phyloP scores from a whole-genome alignment of 2,888 invertebrate species.

The Mesorhabditis spiculigera region DNA sequence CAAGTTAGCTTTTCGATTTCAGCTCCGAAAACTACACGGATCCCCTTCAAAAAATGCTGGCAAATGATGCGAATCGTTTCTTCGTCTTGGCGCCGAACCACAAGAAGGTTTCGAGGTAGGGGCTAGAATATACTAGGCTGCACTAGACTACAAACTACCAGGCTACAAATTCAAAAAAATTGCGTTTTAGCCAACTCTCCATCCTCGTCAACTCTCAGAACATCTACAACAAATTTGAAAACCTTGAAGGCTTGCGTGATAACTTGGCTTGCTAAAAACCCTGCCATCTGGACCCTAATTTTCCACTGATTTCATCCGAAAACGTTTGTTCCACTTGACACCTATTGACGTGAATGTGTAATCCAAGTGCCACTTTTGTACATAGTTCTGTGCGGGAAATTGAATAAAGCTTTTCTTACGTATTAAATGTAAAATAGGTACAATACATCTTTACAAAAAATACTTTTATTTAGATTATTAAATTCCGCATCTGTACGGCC shows the following conservation, averaged over 20 bases:
- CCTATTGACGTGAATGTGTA: no score
- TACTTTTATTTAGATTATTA: background rate
- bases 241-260: background rate
- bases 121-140: no score
- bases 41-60: no score
- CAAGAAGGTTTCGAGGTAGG: no score
- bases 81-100: background rate
- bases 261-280: background rate
- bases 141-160: no score
- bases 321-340: no score
- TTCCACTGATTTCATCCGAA: background rate
- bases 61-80: conserved; percentile 1
- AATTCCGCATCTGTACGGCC: background rate
- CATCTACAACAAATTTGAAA: background rate
- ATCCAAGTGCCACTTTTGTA: background rate
- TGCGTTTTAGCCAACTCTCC: background rate
- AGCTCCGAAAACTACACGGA: no score
- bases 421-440: no score
- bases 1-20: no score
- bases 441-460: background rate
- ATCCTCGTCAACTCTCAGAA: background rate
- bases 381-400: background rate
- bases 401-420: background rate
- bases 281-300: background rate
- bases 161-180: no score